Conservation (phyloP, 2,113 vertebrate genomes). For the Sinocyclocheilus grahami region DNA sequence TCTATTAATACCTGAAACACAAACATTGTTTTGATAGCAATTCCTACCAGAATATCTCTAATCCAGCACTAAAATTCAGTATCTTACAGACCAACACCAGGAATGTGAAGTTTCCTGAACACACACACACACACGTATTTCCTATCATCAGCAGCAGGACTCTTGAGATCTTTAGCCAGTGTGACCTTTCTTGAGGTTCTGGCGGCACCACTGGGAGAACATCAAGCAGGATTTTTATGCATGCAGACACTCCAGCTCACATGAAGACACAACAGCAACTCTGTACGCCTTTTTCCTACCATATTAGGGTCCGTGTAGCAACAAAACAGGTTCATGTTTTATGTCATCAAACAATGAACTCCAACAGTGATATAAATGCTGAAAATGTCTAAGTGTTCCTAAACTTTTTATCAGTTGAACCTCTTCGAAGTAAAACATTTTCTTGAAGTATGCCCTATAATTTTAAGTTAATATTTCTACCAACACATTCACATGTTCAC, state of each 20-base stretch:
- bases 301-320: conserved; percentile 23
- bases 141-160: neutral
- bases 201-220: neutral
- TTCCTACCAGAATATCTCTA: too few species aligned
- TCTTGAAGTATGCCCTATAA: too few species aligned
- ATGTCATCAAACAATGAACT: too few species aligned
- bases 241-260: neutral
- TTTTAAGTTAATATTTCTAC: too few species aligned
- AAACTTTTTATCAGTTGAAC: too few species aligned
- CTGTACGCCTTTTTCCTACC: neutral
- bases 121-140: neutral
- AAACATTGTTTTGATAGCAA: neutral
- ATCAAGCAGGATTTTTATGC: conserved; percentile 10
- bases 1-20: neutral
- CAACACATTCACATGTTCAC: too few species aligned
- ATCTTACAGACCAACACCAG: neutral
- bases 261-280: neutral
- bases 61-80: too few species aligned
- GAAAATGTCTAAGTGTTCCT: neutral
- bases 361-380: neutral
- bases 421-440: too few species aligned
- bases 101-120: neutral
- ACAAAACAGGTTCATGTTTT: neutral
- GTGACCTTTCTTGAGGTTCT: conserved; percentile 9
- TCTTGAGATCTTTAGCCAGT: neutral